Evolutionary conservation across 2,888 invertebrate species (phyloP), one percentile per base, ranked within the genome.

Genomic region (Sinodicranocentrus sp.): DNA sequence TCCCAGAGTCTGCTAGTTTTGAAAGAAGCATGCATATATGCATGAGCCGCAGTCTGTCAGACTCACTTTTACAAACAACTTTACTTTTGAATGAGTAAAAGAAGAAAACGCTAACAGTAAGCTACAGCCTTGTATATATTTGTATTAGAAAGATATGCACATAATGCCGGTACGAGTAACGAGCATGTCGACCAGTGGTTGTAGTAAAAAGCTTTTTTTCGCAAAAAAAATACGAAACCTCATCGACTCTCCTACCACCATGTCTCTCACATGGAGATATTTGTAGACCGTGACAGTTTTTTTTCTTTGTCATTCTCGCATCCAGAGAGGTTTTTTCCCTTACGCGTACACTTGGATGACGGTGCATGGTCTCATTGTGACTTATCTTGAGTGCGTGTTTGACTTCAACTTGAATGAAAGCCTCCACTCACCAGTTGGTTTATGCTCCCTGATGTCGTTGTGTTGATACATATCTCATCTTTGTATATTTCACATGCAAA

Each of bases 41-140:
- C 44, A 75, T 75, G 75, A 75, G 23, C 48, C 21, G n/a, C n/a
- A 61, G 59, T 43, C 61, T 61, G 44, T 43, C 48, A 75, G 63
- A 17, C 63, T 75, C 10, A 17, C 48, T 44, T 73, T 61, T 61
- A 44, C 59, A 59, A 73, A 61, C 43, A 73, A 73, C 54, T 61
- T 59, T 73, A 44, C 26, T 21, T 71, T 73, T 59, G 61, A 72
- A 25, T 73, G 17, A 75, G 54, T 21, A 21, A 25, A 26, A 54
- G 25, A 3, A 23, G 23, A 54, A 52, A 54, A 23, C 13, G 26
- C 48, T 21, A 48, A 23, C 1, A 48, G 6, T 17, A 48, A 48
- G 19, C 71, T 68, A 39, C 8, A 8, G 48, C 10, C 48, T 13
- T 8, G n/a, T 48, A 39, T n/a, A 15, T n/a, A n/a, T n/a, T 13